A percentile compares a stretch with the other conserved stretches of the same genome.
Conservation (phyloP, 2,113 vertebrate genomes). For the Larimichthys polyactis region DNA sequence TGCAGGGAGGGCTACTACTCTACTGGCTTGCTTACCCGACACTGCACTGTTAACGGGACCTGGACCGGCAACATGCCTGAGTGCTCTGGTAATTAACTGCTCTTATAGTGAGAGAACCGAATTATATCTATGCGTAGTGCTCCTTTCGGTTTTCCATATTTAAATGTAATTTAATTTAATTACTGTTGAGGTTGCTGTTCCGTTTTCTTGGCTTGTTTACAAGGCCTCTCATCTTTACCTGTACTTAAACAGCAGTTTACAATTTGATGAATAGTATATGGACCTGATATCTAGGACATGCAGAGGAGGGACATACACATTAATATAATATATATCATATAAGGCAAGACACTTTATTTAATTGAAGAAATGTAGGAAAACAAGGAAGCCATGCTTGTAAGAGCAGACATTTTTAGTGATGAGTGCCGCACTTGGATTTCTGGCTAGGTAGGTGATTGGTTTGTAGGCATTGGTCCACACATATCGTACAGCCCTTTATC, state of each 20-base stretch:
- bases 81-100: slow-evolving; percentile 87
- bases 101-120: neutral
- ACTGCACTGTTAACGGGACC: slow-evolving; percentile 95
- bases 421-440: neutral
- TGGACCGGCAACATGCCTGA: slow-evolving; percentile 95
- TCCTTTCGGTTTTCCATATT: neutral
- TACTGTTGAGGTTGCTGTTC: neutral
- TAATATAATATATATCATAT: neutral
- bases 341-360: neutral
- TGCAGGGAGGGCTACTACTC: slow-evolving; percentile 96
- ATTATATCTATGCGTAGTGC: neutral
- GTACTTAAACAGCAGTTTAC: neutral
- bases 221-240: neutral
- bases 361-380: neutral
- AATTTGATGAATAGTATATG: neutral
- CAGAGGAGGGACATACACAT: neutral
- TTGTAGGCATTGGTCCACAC: slow-evolving; percentile 19
- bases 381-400: neutral
- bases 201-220: neutral
- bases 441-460: slow-evolving; percentile 26
- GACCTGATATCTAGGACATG: neutral
- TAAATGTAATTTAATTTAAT: neutral
- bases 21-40: slow-evolving; percentile 92
- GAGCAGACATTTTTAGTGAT: neutral
- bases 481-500: slow-evolving; percentile 40